Base-by-base conservation (phyloP, 2,888 invertebrate genomes). In the Orthonychiurus folsomi region DNA sequence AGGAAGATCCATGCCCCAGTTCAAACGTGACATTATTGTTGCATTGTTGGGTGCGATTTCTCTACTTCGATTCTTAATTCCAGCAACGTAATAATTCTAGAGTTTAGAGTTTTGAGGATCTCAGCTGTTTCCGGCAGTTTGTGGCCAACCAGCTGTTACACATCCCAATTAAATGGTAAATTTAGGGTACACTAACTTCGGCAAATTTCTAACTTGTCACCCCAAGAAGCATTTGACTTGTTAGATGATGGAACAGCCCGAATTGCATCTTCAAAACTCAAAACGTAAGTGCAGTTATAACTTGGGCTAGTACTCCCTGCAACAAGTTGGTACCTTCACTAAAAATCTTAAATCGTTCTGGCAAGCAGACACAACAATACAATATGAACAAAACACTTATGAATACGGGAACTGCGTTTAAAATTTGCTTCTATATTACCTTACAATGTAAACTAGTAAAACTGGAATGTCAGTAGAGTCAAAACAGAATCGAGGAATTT, bases 201-300 rank as follows among this genome's bases (percentile, higher is more conserved):
- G 86, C 81, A 77, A 89, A 3, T 28, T 77, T 93, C 93, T 67
- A 95, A 79, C 75, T 93, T 93, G 23, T 93, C 91, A 87, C 93
- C 93, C 94, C 94, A 95, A 80, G 95, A 95, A 63, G 93, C 81
- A 75, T 93, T 90, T 75, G 93, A 92, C n/a, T 93, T 79, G 21
- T 93, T 82, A 1, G 93, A 89, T 69, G 93, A 88, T 59, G 95
- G 81, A 0, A 94, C 93, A 0, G 93, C 91, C 59, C 94, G 81
- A 69, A 94, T 92, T 18, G 92, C 91, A 78, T 94, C 94, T 77
- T 93, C 92, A 74, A 95, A 95, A 25, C 90, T 87, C 78, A n/a
- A n/a, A 88, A 88, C 75, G 52, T 12, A 5, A 23, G 21, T n/a
- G n/a, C n/a, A n/a, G n/a, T n/a, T n/a, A n/a, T n/a, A n/a, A n/a